Evolutionary conservation across 2,113 vertebrate species (phyloP).

Genomic region (Trichomycterus rosablanca): DNA sequence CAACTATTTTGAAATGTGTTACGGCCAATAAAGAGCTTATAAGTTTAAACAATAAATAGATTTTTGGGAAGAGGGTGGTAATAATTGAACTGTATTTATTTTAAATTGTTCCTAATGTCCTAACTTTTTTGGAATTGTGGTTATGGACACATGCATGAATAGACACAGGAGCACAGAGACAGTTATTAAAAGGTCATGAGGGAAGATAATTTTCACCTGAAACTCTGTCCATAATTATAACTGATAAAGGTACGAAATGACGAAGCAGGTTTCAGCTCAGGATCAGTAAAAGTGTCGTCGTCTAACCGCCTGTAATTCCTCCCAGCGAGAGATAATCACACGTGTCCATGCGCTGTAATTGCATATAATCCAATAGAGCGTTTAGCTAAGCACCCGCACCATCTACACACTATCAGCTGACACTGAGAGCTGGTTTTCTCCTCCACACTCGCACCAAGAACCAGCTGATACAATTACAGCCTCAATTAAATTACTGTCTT

Average conservation of each 20-base stretch:
- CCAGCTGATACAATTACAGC: constrained; percentile 51
- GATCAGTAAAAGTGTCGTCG: constrained; percentile 1
- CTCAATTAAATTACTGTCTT: constrained; percentile 62
- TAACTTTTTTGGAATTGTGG: too few relatives aligned
- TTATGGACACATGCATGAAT: too few relatives aligned
- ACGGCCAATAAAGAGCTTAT: too few relatives aligned
- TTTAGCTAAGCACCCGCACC: constrained; percentile 21
- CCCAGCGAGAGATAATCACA: constrained; percentile 29
- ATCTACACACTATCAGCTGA: constrained; percentile 30
- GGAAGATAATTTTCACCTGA: too few relatives aligned
- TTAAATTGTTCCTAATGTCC: too few relatives aligned
- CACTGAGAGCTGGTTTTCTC: constrained; percentile 30
- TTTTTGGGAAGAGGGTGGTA: too few relatives aligned
- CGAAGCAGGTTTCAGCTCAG: constrained; percentile 22
- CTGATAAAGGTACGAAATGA: constrained; percentile 10
- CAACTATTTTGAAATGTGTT: too few relatives aligned
- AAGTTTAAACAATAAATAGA: too few relatives aligned
- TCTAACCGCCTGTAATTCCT: constrained; percentile 33
- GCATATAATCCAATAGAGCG: constrained; percentile 33
- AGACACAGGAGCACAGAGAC: too few relatives aligned
- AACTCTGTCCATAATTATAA: constrained; percentile 22
- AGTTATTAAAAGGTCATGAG: too few relatives aligned
- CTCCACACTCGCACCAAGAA: constrained; percentile 22
- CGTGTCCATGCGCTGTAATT: constrained; percentile 18
- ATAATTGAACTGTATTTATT: too few relatives aligned